These are phyloP conservation scores for Periophthalmodon schlosseri DNA, from an alignment of 2,113 vertebrate genomes.

Conservation along the genomic window DNA sequence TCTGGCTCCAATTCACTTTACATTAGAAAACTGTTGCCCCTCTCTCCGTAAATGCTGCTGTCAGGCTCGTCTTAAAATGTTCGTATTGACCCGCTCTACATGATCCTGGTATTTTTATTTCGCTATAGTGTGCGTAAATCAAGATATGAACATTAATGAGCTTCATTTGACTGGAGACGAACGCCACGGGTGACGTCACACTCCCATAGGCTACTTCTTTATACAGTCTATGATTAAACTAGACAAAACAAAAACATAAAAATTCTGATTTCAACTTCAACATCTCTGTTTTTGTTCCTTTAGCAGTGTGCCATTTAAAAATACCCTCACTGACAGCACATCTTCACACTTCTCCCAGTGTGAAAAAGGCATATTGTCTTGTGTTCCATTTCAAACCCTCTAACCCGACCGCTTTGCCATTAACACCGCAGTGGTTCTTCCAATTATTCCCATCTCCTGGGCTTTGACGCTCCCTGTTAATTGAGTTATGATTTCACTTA, in stretches of 20 bases:
- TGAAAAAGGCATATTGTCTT: constrained; percentile 30
- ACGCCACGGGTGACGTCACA: too few species aligned
- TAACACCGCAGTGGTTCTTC: constrained; percentile 7
- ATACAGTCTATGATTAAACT: not conserved
- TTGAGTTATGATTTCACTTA: constrained; percentile 4
- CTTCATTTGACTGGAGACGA: too few species aligned
- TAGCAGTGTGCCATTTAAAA: not conserved
- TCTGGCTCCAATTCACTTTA: too few species aligned
- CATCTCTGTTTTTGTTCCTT: not conserved
- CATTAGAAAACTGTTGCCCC: too few species aligned
- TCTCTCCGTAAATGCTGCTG: too few species aligned
- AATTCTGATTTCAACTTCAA: not conserved
- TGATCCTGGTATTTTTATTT: too few species aligned
- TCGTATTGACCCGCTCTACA: too few species aligned
- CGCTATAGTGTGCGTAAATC: too few species aligned
- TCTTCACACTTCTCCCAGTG: constrained; percentile 24
- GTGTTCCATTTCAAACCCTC: constrained; percentile 5
- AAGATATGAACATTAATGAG: too few species aligned
- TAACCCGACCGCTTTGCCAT: not conserved
- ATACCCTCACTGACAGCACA: constrained; percentile 2
- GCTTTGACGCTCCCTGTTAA: not conserved
- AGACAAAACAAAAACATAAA: not conserved
- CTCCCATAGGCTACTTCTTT: too few species aligned
- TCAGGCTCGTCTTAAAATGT: too few species aligned
- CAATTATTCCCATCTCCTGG: constrained; percentile 5